A percentile compares a stretch with the other conserved stretches of the same genome.
These are phyloP conservation scores for Sandelia bainsii DNA, from an alignment of 2,797 vertebrate species.

Conservation along the genomic window DNA sequence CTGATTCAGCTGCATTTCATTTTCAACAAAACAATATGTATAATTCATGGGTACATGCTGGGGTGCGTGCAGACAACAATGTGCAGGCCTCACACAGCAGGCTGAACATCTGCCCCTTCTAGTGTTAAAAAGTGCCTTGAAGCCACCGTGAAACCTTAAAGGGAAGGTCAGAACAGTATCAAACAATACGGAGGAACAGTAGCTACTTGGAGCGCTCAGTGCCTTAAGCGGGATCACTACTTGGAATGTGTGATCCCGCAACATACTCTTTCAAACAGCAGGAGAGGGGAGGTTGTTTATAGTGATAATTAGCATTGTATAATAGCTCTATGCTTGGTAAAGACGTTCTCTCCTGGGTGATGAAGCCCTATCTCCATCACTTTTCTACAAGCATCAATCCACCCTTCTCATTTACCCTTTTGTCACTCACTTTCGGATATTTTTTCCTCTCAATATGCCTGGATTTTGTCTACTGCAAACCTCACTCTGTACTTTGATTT, in stretches of 20 bases:
- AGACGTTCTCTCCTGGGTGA: slow-evolving; percentile 24
- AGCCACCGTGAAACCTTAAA: slow-evolving; percentile 6
- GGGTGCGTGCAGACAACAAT: background rate
- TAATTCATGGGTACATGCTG: background rate
- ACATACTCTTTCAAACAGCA: background rate
- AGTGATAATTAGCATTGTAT: slow-evolving; percentile 36
- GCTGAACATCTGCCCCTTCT: background rate
- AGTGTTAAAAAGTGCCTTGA: background rate
- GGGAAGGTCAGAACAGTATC: slow-evolving; percentile 3
- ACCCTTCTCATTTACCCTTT: background rate
- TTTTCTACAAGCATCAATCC: background rate
- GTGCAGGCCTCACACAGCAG: background rate
- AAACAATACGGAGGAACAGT: background rate
- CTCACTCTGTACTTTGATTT: background rate
- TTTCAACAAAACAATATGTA: background rate
- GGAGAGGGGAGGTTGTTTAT: slow-evolving; percentile 31
- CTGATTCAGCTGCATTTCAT: background rate
- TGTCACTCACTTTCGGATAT: background rate
- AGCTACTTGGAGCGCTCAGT: background rate
- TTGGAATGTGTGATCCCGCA: slow-evolving; percentile 10
- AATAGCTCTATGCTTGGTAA: slow-evolving; percentile 32
- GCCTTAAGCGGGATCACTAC: background rate
- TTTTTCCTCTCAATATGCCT: background rate
- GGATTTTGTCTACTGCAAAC: background rate
- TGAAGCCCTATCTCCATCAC: slow-evolving; percentile 15